Evolutionary conservation across 1,140 invertebrate species (phyloP), one percentile per base, ranked within the genome.

Genomic region (Theocolax elegans): DNA sequence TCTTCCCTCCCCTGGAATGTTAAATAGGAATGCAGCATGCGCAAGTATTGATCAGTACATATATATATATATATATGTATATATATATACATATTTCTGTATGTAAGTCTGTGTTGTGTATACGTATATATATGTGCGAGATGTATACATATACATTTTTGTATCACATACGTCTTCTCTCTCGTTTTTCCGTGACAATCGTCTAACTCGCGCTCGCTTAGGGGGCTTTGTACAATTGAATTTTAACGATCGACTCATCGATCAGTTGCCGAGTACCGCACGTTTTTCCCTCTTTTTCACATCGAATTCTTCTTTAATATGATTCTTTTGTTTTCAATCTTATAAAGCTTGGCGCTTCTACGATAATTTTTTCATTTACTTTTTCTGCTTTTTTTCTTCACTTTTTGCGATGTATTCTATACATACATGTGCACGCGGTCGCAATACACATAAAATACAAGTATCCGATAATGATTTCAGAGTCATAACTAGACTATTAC

Each of bases 1-100:
- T n/a, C n/a, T n/a, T n/a, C n/a, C n/a, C n/a, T 40, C 17, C 1
- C 21, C 23, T 53, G 63, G 63, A 65, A 65, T 65, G 63, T 53
- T n/a, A n/a, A n/a, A 42, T 65, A 42, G 35, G 25, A 65, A 42
- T 54, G 35, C 8, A 65, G 4, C 1, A 40, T 63, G 48, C 21
- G 31, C 35, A 2, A 17, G 15, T 10, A 44, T 29, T 13, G 25
- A 13, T 40, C 21, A n/a, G n/a, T n/a, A n/a, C n/a, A n/a, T n/a
- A n/a, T n/a, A n/a, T n/a, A n/a, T n/a, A n/a, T n/a, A n/a, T n/a
- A n/a, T n/a, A n/a, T n/a, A n/a, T n/a, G n/a, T n/a, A n/a, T n/a
- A n/a, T n/a, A n/a, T n/a, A n/a, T n/a, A n/a, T n/a, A n/a, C n/a
- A n/a, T n/a, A n/a, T n/a, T n/a, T n/a, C n/a, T n/a, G n/a, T n/a